phyloP scores from a whole-genome alignment of 2,888 invertebrate species.

The Drosophila mercatorum region DNA sequence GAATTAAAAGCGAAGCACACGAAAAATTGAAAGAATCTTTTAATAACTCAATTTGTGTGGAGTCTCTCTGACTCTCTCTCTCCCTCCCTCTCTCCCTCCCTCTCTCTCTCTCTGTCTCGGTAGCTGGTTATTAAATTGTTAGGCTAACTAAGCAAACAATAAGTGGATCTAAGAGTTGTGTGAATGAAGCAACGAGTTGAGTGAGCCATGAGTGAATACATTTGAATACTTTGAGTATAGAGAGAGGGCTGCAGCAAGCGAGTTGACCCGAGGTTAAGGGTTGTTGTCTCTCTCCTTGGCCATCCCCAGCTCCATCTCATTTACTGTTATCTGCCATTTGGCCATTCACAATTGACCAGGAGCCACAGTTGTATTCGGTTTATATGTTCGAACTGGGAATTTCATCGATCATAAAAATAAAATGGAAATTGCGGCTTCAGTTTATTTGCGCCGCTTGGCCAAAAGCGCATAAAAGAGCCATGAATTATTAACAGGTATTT shows the following conservation, averaged over 20 bases:
- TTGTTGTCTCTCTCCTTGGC: constrained; percentile 2
- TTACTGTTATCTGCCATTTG: constrained; percentile 55
- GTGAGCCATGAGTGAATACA: neutral
- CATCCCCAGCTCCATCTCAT: constrained; percentile 23
- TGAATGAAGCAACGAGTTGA: constrained; percentile 21
- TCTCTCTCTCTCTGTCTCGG: too few species aligned
- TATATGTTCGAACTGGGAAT: constrained; percentile 82
- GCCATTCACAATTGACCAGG: constrained; percentile 49
- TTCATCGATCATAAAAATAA: constrained; percentile 84
- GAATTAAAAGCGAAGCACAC: constrained; percentile 54
- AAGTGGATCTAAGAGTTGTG: constrained; percentile 40
- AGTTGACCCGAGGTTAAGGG: constrained; percentile 17
- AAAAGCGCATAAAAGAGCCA: constrained; percentile 63
- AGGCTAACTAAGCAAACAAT: constrained; percentile 37
- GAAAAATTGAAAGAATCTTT: constrained; percentile 74
- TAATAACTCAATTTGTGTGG: constrained; percentile 71
- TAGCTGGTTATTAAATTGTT: constrained; percentile 66
- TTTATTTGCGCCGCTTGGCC: constrained; percentile 70
- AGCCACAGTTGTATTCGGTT: constrained; percentile 4
- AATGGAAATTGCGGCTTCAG: constrained; percentile 78
- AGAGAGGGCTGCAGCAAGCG: neutral
- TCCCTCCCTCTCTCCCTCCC: neutral
- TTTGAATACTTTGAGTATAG: neutral
- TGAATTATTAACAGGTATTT: constrained; percentile 74
- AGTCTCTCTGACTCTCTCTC: neutral